Evolutionary conservation across 2,797 vertebrate species (phyloP).

Genomic region (Pipistrellus pygmaeus): DNA sequence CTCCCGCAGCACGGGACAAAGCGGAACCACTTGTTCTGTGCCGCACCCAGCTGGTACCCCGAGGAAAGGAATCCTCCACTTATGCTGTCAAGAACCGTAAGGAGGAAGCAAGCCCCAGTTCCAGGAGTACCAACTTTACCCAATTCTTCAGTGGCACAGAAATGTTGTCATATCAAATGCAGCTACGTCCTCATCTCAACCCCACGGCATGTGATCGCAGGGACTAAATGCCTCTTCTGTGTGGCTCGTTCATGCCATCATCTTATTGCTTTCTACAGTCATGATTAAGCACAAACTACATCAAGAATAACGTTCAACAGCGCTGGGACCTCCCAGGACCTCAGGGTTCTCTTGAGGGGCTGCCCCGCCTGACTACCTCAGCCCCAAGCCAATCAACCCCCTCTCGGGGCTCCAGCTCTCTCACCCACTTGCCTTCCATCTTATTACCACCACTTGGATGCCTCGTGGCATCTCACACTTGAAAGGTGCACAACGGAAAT

Average conservation of each 20-base stretch:
- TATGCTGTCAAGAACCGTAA: rapidly evolving
- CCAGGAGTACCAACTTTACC: neutral
- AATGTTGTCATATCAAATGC: neutral
- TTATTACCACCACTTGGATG: neutral
- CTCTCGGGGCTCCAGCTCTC: neutral
- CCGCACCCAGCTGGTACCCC: neutral
- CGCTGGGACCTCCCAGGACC: neutral
- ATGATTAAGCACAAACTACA: neutral
- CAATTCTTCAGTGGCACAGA: neutral
- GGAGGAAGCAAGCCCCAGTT: neutral
- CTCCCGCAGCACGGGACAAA: neutral
- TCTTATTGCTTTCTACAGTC: neutral
- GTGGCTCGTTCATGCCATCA: neutral
- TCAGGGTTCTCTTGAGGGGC: neutral
- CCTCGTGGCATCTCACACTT: neutral
- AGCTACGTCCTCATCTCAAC: neutral
- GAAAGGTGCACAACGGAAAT: neutral
- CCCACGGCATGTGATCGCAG: neutral
- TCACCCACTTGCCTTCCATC: neutral
- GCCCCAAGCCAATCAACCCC: neutral
- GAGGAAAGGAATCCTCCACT: neutral
- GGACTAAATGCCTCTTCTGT: neutral
- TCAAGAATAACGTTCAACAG: neutral
- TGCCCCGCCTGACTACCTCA: rapidly evolving
- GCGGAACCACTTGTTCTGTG: neutral